Conservation (phyloP, 1,140 invertebrate genomes). For the Drosophila lowei region DNA sequence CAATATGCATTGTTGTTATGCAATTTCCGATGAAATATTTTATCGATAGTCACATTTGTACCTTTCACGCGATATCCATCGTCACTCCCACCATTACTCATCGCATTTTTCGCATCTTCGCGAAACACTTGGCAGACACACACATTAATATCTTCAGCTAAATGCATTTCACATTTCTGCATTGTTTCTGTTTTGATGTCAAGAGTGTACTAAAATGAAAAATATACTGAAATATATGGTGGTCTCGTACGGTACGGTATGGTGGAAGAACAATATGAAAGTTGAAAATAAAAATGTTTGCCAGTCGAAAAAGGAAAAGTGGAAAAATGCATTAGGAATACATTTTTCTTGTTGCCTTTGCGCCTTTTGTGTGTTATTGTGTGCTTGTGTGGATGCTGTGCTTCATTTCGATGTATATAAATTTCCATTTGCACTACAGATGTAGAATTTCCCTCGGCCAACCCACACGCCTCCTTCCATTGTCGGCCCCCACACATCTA, state of each 20-base stretch:
- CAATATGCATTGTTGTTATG: too few relatives aligned
- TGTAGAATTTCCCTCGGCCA: conserved; percentile 14
- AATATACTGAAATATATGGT: neutral
- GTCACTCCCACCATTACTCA: conserved; percentile 11
- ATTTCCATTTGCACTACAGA: conserved; percentile 57
- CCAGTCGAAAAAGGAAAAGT: conserved; percentile 32
- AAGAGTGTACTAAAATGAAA: conserved; percentile 19
- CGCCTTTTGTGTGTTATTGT: conserved; percentile 29
- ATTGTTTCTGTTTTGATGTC: conserved; percentile 31
- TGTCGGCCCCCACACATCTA: conserved; percentile 9
- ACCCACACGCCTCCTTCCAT: neutral
- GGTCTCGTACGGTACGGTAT: neutral
- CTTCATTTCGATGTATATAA: conserved; percentile 59
- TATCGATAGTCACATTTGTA: conserved; percentile 9
- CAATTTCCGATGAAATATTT: neutral
- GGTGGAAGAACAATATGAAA: neutral
- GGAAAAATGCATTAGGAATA: conserved; percentile 59
- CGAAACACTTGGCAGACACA: conserved; percentile 32
- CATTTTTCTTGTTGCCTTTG: conserved; percentile 35
- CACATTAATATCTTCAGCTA: conserved; percentile 43
- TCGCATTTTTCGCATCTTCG: conserved; percentile 27
- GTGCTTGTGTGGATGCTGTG: neutral
- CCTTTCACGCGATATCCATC: too few relatives aligned
- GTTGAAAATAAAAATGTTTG: conserved; percentile 34
- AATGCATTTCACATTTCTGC: conserved; percentile 22